Percentiles rank a stretch among this genome's conserved stretches.
Conservation (phyloP, 2,113 vertebrate species). For the Seriola aureovittata region DNA sequence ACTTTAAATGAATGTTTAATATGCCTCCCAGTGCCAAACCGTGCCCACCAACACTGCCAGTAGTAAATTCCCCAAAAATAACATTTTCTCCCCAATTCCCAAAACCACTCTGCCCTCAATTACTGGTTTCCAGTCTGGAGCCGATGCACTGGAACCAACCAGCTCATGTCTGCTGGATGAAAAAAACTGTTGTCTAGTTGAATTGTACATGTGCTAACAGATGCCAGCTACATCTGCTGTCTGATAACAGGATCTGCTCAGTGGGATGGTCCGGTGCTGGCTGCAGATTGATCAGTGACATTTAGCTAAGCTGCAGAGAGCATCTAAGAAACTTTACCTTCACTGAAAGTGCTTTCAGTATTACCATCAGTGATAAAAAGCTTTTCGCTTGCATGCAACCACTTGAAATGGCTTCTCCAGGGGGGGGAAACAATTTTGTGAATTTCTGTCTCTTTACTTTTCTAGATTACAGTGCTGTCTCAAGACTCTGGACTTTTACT, state of each 20-base stretch:
- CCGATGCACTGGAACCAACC: conserved; percentile 6
- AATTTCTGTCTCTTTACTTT: conserved; percentile 5
- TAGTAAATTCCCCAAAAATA: conserved; percentile 41
- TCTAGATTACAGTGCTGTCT: background rate
- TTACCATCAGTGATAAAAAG: conserved; percentile 37
- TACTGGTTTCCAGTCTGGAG: conserved; percentile 31
- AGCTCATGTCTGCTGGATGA: conserved; percentile 30
- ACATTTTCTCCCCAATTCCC: conserved; percentile 26
- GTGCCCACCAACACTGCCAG: conserved; percentile 39
- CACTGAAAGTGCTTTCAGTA: conserved; percentile 16
- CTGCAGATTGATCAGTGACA: conserved; percentile 23
- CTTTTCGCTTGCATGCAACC: conserved; percentile 1
- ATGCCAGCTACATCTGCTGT: conserved; percentile 42
- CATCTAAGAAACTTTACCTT: conserved; percentile 34
- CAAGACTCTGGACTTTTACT: background rate
- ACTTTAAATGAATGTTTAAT: conserved; percentile 43
- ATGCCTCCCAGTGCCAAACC: conserved; percentile 15
- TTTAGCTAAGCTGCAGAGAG: conserved; percentile 16
- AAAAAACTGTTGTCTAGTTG: background rate
- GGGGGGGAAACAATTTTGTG: background rate
- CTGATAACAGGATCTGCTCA: conserved; percentile 40
- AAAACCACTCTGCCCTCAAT: conserved; percentile 32
- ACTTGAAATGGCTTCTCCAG: background rate
- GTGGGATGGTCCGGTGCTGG: background rate
- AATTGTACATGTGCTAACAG: conserved; percentile 50